phyloP scores from a whole-genome alignment of 2,797 vertebrate species.

The Argya squamiceps region DNA sequence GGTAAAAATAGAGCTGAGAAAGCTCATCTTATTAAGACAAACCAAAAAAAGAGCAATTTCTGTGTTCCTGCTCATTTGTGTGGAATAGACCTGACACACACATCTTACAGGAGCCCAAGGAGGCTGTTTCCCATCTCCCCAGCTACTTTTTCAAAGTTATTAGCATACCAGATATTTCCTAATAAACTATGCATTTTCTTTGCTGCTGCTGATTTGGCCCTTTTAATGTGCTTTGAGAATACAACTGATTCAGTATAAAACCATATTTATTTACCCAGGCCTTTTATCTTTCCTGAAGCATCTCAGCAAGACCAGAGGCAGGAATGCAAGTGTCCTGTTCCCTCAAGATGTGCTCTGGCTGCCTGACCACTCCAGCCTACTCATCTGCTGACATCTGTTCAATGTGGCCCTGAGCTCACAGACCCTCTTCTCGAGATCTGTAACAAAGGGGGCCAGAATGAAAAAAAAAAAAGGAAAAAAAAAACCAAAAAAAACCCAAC shows the following conservation, averaged over 20 bases:
- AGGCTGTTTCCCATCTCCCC: not conserved
- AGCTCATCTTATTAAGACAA: not conserved
- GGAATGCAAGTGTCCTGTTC: not conserved
- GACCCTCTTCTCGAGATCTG: not conserved
- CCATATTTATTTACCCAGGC: fast-evolving
- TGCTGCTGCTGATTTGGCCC: not conserved
- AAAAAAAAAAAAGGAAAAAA: not conserved
- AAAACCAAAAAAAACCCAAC: not conserved
- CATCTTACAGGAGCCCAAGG: not conserved
- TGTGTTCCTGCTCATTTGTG: not conserved
- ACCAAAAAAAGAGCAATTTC: not conserved
- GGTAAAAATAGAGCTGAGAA: not conserved
- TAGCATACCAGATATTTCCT: not conserved
- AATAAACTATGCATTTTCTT: not conserved
- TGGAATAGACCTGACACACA: not conserved
- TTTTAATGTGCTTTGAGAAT: not conserved
- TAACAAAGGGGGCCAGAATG: not conserved
- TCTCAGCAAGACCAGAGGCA: not conserved
- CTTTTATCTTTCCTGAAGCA: not conserved
- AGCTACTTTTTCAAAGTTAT: not conserved
- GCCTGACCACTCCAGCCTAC: not conserved
- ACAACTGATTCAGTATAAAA: not conserved
- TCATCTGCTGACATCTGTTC: not conserved
- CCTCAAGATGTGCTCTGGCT: not conserved
- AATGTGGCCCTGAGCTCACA: not conserved